A percentile compares a stretch with the other conserved stretches of the same genome.
Evolutionary conservation across 2,113 vertebrate species (phyloP).

Genomic region (Sorex araneus): DNA sequence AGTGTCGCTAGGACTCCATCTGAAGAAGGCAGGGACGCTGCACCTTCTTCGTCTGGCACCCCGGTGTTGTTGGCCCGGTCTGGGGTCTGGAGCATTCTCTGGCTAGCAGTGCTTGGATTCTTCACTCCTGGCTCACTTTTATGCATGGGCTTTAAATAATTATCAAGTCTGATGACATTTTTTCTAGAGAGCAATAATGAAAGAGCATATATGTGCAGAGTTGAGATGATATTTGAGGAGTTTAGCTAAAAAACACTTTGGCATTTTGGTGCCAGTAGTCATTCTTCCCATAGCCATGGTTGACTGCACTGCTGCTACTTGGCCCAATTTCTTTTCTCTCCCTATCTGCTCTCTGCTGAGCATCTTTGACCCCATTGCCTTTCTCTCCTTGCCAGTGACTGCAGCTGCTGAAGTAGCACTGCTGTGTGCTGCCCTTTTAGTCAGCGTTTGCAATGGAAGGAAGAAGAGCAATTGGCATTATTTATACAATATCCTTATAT

Average conservation of each 20-base stretch:
- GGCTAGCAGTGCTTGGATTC: too few species aligned
- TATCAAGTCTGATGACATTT: background rate
- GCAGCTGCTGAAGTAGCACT: background rate
- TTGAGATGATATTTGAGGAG: background rate
- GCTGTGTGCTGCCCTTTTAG: background rate
- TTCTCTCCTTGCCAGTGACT: background rate
- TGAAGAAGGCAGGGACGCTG: too few species aligned
- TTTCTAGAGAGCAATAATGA: slow-evolving; percentile 12
- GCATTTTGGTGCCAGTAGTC: fast-evolving
- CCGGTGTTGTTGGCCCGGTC: too few species aligned
- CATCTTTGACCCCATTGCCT: background rate
- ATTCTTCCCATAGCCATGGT: background rate
- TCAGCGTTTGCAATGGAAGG: background rate
- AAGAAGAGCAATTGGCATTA: background rate
- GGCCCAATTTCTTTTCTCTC: background rate
- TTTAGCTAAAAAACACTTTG: background rate
- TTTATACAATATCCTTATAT: background rate
- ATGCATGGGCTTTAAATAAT: too few species aligned
- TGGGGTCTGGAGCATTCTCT: too few species aligned
- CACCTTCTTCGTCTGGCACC: too few species aligned
- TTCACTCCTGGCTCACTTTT: too few species aligned
- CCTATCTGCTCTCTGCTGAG: slow-evolving; percentile 8
- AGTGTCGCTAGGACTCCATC: too few species aligned
- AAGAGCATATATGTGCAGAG: background rate
- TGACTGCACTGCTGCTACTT: background rate